A percentile compares a stretch with the other conserved stretches of the same genome.
phyloP scores from a whole-genome alignment of 2,113 vertebrate genomes.

The Petaurus breviceps region DNA sequence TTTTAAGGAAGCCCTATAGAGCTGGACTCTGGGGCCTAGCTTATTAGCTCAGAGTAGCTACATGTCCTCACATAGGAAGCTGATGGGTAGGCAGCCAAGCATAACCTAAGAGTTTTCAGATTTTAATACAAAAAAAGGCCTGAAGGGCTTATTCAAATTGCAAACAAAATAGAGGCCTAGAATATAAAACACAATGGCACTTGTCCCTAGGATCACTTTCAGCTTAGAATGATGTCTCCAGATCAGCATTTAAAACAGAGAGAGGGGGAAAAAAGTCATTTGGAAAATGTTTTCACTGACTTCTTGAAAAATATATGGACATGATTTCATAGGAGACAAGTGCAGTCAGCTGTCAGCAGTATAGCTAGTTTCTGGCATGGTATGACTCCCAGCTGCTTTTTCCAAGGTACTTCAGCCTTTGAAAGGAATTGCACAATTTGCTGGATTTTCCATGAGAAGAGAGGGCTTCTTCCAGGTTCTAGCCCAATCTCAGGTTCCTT shows the following conservation, averaged over 20 bases:
- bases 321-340: not conserved
- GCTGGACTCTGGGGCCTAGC: conserved; percentile 27
- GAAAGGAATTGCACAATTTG: not conserved
- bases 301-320: not conserved
- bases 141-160: not conserved
- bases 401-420: not conserved
- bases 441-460: not conserved
- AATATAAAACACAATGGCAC: not conserved
- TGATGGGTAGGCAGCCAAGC: not conserved
- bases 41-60: not conserved
- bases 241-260: not conserved
- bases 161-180: conserved; percentile 1
- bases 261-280: not conserved
- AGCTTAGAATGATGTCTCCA: not conserved
- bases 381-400: not conserved
- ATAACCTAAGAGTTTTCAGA: not conserved
- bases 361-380: not conserved
- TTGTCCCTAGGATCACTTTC: not conserved
- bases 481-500: not conserved
- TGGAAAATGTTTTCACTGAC: not conserved
- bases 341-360: conserved; percentile 1
- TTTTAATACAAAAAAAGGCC: not conserved
- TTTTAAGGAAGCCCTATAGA: not conserved
- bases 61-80: not conserved
- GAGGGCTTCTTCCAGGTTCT: not conserved